Conservation (phyloP, 2,113 vertebrate species). For the Asarcornis scutulata region DNA sequence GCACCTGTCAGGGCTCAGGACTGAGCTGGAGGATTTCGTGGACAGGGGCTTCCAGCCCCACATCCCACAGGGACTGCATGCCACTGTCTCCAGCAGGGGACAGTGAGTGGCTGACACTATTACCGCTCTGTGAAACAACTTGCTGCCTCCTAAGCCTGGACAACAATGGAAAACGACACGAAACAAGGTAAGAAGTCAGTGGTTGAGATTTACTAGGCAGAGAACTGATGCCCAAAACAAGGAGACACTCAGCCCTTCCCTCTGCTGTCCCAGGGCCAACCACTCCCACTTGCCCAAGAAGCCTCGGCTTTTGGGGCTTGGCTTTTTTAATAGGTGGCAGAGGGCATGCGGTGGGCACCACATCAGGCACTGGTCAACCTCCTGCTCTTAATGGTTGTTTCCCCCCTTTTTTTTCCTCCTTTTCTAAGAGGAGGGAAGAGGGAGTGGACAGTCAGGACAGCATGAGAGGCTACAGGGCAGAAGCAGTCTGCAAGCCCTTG, state of each 20-base stretch:
- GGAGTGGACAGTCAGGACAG: not conserved
- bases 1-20: not conserved
- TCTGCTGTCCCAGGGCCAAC: not conserved
- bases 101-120: not conserved
- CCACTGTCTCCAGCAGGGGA: not conserved
- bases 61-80: rapidly evolving
- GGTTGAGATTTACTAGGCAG: not conserved
- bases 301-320: not conserved
- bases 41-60: not conserved
- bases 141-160: not conserved
- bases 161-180: not conserved
- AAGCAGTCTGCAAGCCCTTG: not conserved
- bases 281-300: not conserved
- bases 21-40: not conserved
- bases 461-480: not conserved
- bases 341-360: not conserved
- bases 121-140: not conserved
- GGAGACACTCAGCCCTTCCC: not conserved
- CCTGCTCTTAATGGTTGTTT: not conserved
- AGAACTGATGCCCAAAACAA: not conserved
- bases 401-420: not conserved
- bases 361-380: rapidly evolving
- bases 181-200: not conserved
- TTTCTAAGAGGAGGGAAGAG: not conserved
- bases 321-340: not conserved